Evolutionary conservation across 2,113 vertebrate species (phyloP), one percentile per base, ranked within the genome.

Genomic region (Cisticola juncidis): DNA sequence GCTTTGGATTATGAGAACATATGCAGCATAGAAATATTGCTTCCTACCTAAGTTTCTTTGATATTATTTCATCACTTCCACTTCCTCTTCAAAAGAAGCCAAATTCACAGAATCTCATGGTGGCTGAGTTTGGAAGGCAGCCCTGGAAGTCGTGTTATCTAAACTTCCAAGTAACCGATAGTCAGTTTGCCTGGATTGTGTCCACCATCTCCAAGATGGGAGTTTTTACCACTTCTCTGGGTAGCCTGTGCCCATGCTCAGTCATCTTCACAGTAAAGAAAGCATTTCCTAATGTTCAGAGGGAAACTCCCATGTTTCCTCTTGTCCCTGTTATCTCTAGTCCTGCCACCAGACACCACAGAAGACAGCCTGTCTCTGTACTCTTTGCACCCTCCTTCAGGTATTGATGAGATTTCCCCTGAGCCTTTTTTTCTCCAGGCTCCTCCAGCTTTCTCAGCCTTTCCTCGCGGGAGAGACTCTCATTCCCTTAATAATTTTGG

Each of bases 281-380:
- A 7, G 3, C 6, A 20, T 48, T 53, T 77, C 11, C 36, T 58
- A 20, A 18, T 44, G 5, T 45, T 70, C 51, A 74, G 38, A 42
- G 10, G 9, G 15, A 62, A 25, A 2, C 2, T 42, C 15, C 18
- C 48, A 9, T 62, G 5, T 44, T 84, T 81, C 21, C 33, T 11
- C 0, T 6, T 57, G 15, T 21, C 3, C 10, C 8, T 9, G 1
- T 11, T 53, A 7, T n/a, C 19, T 53, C n/a, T 66, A 9, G 6
- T 36, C 42, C 36, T 56, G 14, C 23, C 48, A 36, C 35, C 10
- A 20, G 9, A 22, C 12, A 50, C 10, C 20, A 36, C 53, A 13
- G 33, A 71, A 69, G 50, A 42, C 0, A 74, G 2, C 23, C 28
- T 79, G n/a, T 8, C 15, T 64, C 5, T 14, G 3, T 29, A 11